Percentiles rank a stretch among this genome's conserved stretches.
Conservation (phyloP, 2,797 vertebrate genomes). For the Eulemur albifrons region DNA sequence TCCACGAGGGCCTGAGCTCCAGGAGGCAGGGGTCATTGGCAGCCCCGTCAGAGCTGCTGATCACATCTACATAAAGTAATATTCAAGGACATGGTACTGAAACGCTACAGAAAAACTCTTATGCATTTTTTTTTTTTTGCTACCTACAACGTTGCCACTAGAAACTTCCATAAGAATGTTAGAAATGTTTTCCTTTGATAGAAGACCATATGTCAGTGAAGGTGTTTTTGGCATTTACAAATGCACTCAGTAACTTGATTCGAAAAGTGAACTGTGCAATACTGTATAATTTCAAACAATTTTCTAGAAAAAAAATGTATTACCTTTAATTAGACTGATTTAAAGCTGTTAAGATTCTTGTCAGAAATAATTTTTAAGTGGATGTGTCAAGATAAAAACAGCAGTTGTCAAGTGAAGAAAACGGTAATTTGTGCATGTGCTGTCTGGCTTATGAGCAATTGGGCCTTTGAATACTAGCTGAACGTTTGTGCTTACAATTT, state of each 20-base stretch:
- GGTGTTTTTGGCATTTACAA: conserved; percentile 62
- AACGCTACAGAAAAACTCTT: neutral
- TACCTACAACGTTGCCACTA: neutral
- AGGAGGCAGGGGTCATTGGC: neutral
- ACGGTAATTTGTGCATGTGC: conserved; percentile 41
- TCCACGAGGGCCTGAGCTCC: neutral
- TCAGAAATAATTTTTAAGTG: conserved; percentile 79
- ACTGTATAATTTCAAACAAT: conserved; percentile 67
- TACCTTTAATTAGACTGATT: conserved; percentile 76
- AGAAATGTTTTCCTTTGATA: conserved; percentile 30
- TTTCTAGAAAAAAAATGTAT: conserved; percentile 59
- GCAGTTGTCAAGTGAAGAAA: conserved; percentile 71
- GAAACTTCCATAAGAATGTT: conserved; percentile 12
- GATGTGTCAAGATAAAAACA: conserved; percentile 73
- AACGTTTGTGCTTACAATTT: conserved; percentile 24
- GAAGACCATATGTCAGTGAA: conserved; percentile 43
- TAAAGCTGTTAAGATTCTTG: conserved; percentile 72
- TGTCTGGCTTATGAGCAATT: conserved; percentile 49
- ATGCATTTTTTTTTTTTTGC: conserved; percentile 22
- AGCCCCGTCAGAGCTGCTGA: neutral
- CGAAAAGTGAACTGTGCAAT: conserved; percentile 46
- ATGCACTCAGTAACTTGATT: conserved; percentile 52
- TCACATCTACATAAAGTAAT: neutral
- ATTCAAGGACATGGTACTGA: neutral
- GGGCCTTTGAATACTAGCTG: conserved; percentile 39